Evolutionary conservation across 1,140 invertebrate genomes (phyloP).

Genomic region (Drosophila subpulchrella): DNA sequence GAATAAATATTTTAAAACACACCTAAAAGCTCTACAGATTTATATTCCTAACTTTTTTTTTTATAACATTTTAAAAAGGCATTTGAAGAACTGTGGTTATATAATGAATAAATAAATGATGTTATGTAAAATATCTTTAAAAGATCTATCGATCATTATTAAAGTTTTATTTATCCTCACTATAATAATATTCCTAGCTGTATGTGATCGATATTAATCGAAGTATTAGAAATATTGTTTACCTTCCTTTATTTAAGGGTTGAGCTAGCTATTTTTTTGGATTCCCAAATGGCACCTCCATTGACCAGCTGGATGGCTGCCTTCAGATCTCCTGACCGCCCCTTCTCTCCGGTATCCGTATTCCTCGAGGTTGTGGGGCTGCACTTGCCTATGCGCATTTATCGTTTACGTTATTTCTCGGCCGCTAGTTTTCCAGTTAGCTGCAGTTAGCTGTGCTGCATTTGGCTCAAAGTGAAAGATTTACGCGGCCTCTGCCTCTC

Average conservation of each 20-base stretch:
- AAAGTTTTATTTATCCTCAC: no score
- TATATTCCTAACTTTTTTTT: no score
- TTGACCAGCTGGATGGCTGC: constrained; percentile 58
- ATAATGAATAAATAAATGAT: no score
- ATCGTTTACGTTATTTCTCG: constrained; percentile 82
- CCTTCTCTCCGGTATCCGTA: constrained; percentile 1
- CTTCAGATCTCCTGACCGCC: constrained; percentile 8
- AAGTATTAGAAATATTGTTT: no score
- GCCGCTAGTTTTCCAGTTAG: constrained; percentile 81
- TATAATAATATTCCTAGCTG: no score
- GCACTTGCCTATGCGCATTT: constrained; percentile 82
- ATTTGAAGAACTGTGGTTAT: no score
- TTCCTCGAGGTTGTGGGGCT: constrained; percentile 40
- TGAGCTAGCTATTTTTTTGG: neutral
- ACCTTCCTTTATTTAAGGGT: neutral
- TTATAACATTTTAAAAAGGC: no score
- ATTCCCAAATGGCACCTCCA: constrained; percentile 1
- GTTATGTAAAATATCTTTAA: no score
- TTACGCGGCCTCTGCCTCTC: constrained; percentile 70
- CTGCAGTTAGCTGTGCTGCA: constrained; percentile 78
- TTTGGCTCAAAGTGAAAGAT: constrained; percentile 81
- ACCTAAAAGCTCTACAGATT: no score
- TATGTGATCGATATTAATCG: no score
- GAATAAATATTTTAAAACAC: no score
- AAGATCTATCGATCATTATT: no score